A percentile compares a stretch with the other conserved stretches of the same genome.
These are phyloP conservation scores for Frankliniella intonsa DNA, from an alignment of 2,888 invertebrate species.

Conservation along the genomic window DNA sequence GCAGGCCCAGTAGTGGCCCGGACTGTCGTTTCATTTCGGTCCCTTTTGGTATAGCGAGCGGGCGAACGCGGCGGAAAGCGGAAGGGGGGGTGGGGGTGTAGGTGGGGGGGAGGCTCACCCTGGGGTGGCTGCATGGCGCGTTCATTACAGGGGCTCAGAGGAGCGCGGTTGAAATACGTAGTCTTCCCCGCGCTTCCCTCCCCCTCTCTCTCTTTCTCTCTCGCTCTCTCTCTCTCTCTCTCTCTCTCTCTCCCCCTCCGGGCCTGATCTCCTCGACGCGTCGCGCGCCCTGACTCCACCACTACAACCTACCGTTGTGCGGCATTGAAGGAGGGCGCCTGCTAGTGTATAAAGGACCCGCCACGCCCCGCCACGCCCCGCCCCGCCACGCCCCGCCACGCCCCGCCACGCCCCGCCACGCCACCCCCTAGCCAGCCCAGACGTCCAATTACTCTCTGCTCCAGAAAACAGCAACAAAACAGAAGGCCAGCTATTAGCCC, in stretches of 20 bases:
- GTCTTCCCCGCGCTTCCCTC: neutral
- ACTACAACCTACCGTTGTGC: neutral
- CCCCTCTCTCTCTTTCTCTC: neutral
- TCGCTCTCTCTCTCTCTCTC: neutral
- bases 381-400: neutral
- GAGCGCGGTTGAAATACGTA: slow-evolving; percentile 15
- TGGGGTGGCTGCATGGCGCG: neutral
- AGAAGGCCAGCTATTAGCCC: neutral
- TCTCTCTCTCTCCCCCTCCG: neutral
- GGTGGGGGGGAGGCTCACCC: neutral
- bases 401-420: too few relatives aligned
- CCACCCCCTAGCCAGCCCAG: neutral
- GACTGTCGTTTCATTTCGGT: neutral
- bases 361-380: too few relatives aligned
- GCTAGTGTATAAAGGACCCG: neutral
- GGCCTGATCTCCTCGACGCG: neutral
- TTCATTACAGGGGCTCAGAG: slow-evolving; percentile 24
- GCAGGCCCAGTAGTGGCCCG: too few relatives aligned
- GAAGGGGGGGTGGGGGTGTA: neutral
- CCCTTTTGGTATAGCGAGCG: neutral
- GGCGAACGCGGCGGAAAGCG: neutral
- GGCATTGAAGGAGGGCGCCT: neutral
- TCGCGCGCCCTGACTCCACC: neutral
- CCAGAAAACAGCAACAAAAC: slow-evolving; percentile 17
- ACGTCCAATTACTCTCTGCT: slow-evolving; percentile 15